phyloP scores from a whole-genome alignment of 2,888 invertebrate genomes.

The Masnerella sp. region DNA sequence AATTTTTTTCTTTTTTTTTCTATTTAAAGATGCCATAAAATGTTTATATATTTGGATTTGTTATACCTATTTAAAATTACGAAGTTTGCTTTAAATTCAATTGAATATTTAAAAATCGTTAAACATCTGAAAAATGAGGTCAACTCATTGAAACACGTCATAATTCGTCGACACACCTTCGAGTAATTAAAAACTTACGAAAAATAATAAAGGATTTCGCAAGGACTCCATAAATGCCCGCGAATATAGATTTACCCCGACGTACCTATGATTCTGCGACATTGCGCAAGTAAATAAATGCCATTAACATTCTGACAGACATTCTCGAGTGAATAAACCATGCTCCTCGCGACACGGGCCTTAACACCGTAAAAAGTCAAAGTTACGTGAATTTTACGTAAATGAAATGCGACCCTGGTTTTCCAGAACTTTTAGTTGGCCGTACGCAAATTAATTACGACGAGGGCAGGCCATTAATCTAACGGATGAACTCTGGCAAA shows the following conservation, averaged over 20 bases:
- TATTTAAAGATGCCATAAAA: too few species aligned
- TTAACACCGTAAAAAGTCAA: constrained; percentile 11
- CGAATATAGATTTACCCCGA: constrained; percentile 23
- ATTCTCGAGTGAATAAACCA: too few species aligned
- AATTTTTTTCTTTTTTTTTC: too few species aligned
- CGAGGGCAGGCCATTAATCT: constrained; percentile 9
- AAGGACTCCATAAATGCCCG: neutral
- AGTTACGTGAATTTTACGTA: constrained; percentile 38
- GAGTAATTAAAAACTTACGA: constrained; percentile 24
- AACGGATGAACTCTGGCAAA: constrained; percentile 1
- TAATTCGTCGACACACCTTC: neutral
- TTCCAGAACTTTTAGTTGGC: constrained; percentile 33
- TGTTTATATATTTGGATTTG: too few species aligned
- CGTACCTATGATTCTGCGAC: constrained; percentile 11
- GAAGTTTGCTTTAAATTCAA: too few species aligned
- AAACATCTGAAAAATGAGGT: too few species aligned
- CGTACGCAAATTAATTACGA: constrained; percentile 16
- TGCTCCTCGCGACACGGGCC: constrained; percentile 3
- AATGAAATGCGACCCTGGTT: constrained; percentile 40
- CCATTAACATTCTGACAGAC: constrained; percentile 28
- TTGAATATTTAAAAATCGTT: too few species aligned
- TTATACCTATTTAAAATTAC: too few species aligned
- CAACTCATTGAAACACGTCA: too few species aligned
- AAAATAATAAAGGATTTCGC: constrained; percentile 17
- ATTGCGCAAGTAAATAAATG: constrained; percentile 28